phyloP scores from a whole-genome alignment of 2,113 vertebrate species.

The Illadopsis cleaveri region DNA sequence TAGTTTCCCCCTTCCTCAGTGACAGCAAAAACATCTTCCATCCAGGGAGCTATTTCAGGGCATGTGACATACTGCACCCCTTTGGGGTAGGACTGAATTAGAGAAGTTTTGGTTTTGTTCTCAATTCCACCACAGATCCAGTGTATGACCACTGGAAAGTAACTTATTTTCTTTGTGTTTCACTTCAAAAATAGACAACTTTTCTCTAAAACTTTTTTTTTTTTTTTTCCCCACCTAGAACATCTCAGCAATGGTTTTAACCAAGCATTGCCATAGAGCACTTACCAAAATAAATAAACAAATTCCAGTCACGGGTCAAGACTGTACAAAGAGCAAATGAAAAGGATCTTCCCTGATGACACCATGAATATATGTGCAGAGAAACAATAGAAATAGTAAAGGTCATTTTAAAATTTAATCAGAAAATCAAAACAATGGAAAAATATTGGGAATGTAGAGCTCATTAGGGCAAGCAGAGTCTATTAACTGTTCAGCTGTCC shows the following conservation, averaged over 20 bases:
- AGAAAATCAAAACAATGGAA: constrained; percentile 29
- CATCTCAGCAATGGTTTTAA: background rate
- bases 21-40: background rate
- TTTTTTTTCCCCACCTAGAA: background rate
- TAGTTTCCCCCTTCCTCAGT: background rate
- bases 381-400: background rate
- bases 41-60: background rate
- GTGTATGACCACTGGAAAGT: background rate
- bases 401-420: constrained; percentile 46
- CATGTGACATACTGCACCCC: fast-evolving
- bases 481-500: constrained; percentile 10
- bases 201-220: background rate
- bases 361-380: background rate
- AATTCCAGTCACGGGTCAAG: background rate
- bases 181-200: background rate
- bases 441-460: constrained; percentile 1
- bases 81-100: background rate
- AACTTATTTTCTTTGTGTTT: background rate
- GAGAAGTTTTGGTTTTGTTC: background rate
- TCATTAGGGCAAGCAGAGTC: constrained; percentile 3
- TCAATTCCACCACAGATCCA: background rate
- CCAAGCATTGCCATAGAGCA: background rate
- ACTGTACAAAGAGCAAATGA: background rate
- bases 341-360: background rate
- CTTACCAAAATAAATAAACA: background rate